Percentiles rank a stretch among this genome's conserved stretches.
Conservation (phyloP, 2,888 invertebrate genomes). For the Diaprepes abbreviatus region DNA sequence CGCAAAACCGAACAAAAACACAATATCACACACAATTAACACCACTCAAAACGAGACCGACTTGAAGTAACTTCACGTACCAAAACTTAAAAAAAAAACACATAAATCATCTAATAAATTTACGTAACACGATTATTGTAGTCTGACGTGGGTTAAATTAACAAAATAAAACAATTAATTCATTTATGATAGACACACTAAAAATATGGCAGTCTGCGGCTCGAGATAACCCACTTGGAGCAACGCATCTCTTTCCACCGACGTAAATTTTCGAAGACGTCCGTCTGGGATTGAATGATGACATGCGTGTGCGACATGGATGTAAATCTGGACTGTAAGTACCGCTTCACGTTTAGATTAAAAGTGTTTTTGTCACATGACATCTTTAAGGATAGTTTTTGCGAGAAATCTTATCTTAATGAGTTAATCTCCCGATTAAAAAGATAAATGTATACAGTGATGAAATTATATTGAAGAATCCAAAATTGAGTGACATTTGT, state of each 20-base stretch:
- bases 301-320: too few species aligned
- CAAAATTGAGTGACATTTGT: too few species aligned
- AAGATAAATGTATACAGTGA: neutral
- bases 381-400: neutral
- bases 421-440: neutral
- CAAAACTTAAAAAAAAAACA: too few species aligned
- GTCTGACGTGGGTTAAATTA: neutral
- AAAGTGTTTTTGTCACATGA: neutral
- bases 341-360: slow-evolving; percentile 1
- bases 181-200: neutral
- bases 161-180: slow-evolving; percentile 14
- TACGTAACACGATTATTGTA: too few species aligned
- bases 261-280: neutral
- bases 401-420: neutral
- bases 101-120: too few species aligned
- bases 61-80: too few species aligned
- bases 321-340: slow-evolving; percentile 1
- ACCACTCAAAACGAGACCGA: too few species aligned
- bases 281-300: neutral
- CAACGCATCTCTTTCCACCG: neutral
- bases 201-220: neutral
- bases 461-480: too few species aligned
- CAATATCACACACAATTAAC: too few species aligned
- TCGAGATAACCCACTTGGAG: neutral
- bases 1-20: too few species aligned